Evolutionary conservation across 2,113 vertebrate species (phyloP), one percentile per base, ranked within the genome.

Genomic region (Myotis davidii): DNA sequence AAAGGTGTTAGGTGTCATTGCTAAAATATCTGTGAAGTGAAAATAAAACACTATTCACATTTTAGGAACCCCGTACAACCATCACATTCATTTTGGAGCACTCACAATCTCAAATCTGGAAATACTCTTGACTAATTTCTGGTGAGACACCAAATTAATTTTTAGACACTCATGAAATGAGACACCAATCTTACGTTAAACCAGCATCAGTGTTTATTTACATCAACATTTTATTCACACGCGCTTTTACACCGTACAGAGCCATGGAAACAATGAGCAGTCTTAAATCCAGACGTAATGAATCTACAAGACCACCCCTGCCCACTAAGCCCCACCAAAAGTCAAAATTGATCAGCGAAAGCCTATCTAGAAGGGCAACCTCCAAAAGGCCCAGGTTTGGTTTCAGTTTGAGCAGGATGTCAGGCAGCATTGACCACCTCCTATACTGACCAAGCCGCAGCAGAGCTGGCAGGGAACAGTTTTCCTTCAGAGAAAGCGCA

Each of bases 261-360:
- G 59, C 23, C 77, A 52, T 3, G 37, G 64, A 95, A 97, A 97
- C 70, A 90, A 12, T 61, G 56, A 91, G 29, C 16, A 96, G 70
- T 78, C 52, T 74, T 91, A 85, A 85, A 86, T n/a, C 34, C 37
- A 85, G 61, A 48, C 42, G 3, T 65, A 90, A 64, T 85, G 72
- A 89, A 96, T 83, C 54, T 48, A 39, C 1, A 50, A 85, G 39
- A 82, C 61, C n/a, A 76, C 0, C 5, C 21, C 8, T 48, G 56
- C 32, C 10, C 16, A 14, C 9, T n/a, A 42, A 78, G n/a, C 3
- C 16, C 23, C 39, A 5, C 20, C 13, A 79, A 34, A 79, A 34
- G 56, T 87, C 45, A 64, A 92, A 95, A 79, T 0, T 17, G 13
- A 79, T 23, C 37, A 8, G n/a, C 32, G 21, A 92, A 94, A 92